Percentiles rank a stretch among this genome's conserved stretches.
Evolutionary conservation across 2,113 vertebrate genomes (phyloP).

Genomic region (Oxyruncus cristatus): DNA sequence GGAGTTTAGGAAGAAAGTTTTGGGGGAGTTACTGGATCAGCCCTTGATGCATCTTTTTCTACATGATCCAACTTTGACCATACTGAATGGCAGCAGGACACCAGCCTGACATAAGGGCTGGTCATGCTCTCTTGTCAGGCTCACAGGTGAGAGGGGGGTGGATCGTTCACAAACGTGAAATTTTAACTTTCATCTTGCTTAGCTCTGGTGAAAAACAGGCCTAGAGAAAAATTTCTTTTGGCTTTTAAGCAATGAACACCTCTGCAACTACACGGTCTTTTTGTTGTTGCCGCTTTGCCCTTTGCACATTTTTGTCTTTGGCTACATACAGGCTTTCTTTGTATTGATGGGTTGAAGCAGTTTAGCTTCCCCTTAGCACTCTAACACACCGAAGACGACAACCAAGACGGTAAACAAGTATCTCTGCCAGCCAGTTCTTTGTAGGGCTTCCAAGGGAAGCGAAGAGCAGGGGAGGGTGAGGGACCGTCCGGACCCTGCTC

Average conservation of each 20-base stretch:
- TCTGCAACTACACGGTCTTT: background rate
- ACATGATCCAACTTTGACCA: accelerated
- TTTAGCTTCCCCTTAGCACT: background rate
- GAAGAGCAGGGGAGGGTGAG: too few relatives aligned
- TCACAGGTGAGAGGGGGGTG: background rate
- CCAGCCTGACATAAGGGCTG: background rate
- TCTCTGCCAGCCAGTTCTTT: background rate
- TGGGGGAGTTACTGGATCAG: background rate
- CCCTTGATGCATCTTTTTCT: background rate
- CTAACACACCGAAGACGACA: background rate
- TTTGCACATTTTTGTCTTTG: background rate
- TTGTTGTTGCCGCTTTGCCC: background rate
- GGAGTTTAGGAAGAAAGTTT: background rate
- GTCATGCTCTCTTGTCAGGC: background rate
- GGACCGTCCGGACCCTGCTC: too few relatives aligned
- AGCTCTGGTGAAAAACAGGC: background rate
- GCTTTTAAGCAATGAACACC: background rate
- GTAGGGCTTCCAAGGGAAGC: background rate
- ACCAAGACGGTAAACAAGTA: background rate
- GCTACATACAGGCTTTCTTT: background rate
- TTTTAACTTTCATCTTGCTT: background rate
- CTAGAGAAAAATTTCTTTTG: background rate
- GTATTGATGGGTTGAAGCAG: background rate
- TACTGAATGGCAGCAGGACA: background rate
- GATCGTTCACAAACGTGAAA: background rate